These are phyloP conservation scores for Gymnosoma rotundatum DNA, from an alignment of 2,888 invertebrate species.

Conservation along the genomic window DNA sequence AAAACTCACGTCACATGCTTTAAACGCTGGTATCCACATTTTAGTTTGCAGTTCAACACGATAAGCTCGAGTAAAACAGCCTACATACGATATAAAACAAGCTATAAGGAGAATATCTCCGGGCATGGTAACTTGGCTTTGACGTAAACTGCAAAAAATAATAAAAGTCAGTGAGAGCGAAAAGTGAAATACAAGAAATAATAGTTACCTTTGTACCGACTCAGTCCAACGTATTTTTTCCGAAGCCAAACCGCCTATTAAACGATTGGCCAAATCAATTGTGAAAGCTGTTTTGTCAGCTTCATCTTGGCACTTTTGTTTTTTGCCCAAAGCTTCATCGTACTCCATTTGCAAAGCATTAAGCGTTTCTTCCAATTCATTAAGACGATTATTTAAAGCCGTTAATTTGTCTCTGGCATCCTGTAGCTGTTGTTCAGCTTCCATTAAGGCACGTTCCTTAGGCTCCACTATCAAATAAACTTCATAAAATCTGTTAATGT, in stretches of 20 bases:
- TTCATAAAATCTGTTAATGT: slow-evolving; percentile 93
- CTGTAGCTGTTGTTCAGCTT: slow-evolving; percentile 92
- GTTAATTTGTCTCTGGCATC: slow-evolving; percentile 91
- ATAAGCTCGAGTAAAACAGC: slow-evolving; percentile 94
- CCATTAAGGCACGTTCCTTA: slow-evolving; percentile 91
- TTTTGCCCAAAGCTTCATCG: slow-evolving; percentile 92
- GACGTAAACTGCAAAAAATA: slow-evolving; percentile 84
- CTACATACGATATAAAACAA: slow-evolving; percentile 97
- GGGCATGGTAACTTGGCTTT: slow-evolving; percentile 90
- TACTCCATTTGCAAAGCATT: slow-evolving; percentile 90
- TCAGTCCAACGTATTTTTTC: slow-evolving; percentile 94
- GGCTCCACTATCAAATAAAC: slow-evolving; percentile 96
- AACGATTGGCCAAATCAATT: slow-evolving; percentile 94
- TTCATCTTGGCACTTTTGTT: slow-evolving; percentile 95
- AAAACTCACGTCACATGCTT: slow-evolving; percentile 84
- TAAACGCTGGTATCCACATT: slow-evolving; percentile 91
- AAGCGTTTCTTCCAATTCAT: slow-evolving; percentile 88
- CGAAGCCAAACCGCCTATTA: slow-evolving; percentile 95
- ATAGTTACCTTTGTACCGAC: slow-evolving; percentile 83
- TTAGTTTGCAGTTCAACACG: slow-evolving; percentile 89
- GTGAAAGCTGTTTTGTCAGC: slow-evolving; percentile 94
- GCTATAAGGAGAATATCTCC: slow-evolving; percentile 95
- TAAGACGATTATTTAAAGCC: slow-evolving; percentile 88
- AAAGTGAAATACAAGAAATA: neutral
- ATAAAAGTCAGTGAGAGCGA: slow-evolving; percentile 70